phyloP scores from a whole-genome alignment of 2,888 invertebrate genomes.

The Gortyna flavago region DNA sequence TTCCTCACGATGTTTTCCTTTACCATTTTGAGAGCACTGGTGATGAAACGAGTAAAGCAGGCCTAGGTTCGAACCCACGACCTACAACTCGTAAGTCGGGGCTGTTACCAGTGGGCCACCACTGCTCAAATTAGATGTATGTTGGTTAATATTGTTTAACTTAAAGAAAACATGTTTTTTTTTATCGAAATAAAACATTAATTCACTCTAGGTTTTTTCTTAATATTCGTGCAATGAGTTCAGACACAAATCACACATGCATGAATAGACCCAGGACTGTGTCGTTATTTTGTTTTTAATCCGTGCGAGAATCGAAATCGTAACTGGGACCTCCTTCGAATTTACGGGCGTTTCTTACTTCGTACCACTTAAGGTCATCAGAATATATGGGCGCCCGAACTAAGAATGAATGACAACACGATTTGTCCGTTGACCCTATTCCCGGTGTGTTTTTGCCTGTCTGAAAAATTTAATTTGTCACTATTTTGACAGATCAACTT shows the following conservation, averaged over 20 bases:
- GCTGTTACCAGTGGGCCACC: neutral
- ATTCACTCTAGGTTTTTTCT: neutral
- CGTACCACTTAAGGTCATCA: too few relatives aligned
- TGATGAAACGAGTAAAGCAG: neutral
- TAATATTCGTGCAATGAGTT: neutral
- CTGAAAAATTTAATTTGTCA: too few relatives aligned
- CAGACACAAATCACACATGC: constrained; percentile 32
- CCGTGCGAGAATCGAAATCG: neutral
- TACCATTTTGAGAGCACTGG: neutral
- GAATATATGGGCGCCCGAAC: too few relatives aligned
- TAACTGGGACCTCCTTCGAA: neutral
- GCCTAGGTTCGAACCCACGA: neutral
- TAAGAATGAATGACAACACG: too few relatives aligned
- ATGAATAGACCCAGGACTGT: neutral
- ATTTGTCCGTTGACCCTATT: too few relatives aligned
- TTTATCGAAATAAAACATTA: neutral
- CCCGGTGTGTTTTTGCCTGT: too few relatives aligned
- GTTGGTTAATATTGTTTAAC: neutral
- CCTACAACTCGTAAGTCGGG: neutral
- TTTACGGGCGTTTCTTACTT: too few relatives aligned
- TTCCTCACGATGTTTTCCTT: neutral
- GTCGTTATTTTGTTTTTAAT: neutral
- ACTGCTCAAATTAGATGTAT: neutral
- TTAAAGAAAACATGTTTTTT: neutral
- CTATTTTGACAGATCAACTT: too few relatives aligned